These are phyloP conservation scores for Ornithoptera priamus DNA, from an alignment of 2,888 invertebrate genomes.

Conservation along the genomic window DNA sequence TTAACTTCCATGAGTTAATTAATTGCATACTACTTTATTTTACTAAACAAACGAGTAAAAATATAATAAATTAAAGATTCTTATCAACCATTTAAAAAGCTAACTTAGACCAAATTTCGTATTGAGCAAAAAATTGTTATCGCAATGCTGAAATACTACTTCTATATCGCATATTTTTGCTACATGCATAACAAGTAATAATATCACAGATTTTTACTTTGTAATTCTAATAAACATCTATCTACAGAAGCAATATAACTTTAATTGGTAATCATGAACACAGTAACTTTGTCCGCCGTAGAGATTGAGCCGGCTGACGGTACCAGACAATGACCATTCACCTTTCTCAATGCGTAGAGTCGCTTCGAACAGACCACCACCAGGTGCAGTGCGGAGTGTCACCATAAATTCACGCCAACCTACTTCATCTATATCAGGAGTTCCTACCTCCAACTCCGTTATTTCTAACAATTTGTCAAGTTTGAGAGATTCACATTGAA, in stretches of 20 bases:
- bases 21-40: neutral
- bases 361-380: conserved; percentile 88
- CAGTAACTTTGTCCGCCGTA: conserved; percentile 91
- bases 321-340: conserved; percentile 81
- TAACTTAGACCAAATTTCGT: conserved; percentile 7
- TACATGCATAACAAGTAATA: conserved; percentile 26
- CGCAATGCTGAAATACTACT: conserved; percentile 6
- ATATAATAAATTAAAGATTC: neutral
- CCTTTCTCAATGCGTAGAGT: conserved; percentile 78
- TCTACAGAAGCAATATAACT: conserved; percentile 88
- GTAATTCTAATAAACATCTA: conserved; percentile 37
- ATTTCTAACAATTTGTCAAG: conserved; percentile 84
- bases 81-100: neutral
- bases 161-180: neutral
- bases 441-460: conserved; percentile 78
- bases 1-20: neutral
- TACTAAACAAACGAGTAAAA: neutral
- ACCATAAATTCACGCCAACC: conserved; percentile 82
- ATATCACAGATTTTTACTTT: conserved; percentile 36
- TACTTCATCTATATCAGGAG: conserved; percentile 54
- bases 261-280: conserved; percentile 85
- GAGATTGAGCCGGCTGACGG: conserved; percentile 87
- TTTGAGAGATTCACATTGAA: conserved; percentile 83
- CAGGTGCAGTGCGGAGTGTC: conserved; percentile 83
- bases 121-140: conserved; percentile 18